Base-by-base conservation (phyloP, 2,797 vertebrate species). In the Catostomus latipinnis region DNA sequence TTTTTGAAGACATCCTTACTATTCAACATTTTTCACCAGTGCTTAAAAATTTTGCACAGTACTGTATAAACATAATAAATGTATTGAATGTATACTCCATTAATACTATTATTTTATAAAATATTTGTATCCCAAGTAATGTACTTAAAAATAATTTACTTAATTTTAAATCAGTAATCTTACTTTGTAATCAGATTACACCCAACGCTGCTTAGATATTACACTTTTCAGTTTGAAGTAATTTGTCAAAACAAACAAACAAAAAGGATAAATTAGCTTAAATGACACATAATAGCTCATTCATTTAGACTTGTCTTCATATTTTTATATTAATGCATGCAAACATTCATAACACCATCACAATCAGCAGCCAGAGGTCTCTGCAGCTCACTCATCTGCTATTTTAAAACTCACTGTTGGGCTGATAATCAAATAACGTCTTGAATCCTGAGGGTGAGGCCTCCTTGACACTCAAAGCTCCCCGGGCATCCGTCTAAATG, bases 391-490 rank as follows among this genome's bases (percentile, higher is more conserved):
- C 53, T 57, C 58, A 13, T 58, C 75, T 45, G 13, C 56, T 77
- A 45, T 62, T 61, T 50, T 49, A 63, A 68, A 18, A 22, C n/a
- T 12, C 81, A 71, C 54, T 70, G 71, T 67, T 69, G 70, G 53
- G 69, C 62, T 68, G 75, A 70, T 81, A 83, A 84, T 84, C 71
- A 61, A 57, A 65, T 84, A 69, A 62, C 78, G 68, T 79, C 81
- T 74, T 4, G 13, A 80, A 84, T 74, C 78, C 2, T 3, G n/a
- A 16, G 63, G 71, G 77, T 77, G 82, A 84, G 81, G 82, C 65
- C 81, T 71, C 57, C 74, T 67, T 88, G 85, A 85, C 83, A 75
- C 61, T 46, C 80, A 83, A n/a, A 82, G 11, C 74, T 65, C 83
- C 79, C 9, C 8, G 72, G 71, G 84, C 34, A 61, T 54, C 6